A percentile compares a stretch with the other conserved stretches of the same genome.
These are phyloP conservation scores for Ectropis grisescens DNA, from an alignment of 1,140 invertebrate genomes.

Conservation along the genomic window DNA sequence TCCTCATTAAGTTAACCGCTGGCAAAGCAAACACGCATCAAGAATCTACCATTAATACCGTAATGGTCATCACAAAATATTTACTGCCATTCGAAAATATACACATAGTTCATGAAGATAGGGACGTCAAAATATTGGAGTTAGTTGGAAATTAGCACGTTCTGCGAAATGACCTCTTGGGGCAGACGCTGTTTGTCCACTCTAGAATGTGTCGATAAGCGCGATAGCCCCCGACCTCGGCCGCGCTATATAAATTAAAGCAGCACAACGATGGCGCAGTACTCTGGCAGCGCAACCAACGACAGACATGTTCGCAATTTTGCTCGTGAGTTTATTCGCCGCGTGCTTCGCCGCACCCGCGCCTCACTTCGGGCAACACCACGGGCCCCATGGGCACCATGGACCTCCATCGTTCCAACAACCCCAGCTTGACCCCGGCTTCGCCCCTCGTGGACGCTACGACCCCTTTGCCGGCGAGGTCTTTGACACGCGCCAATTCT, in stretches of 20 bases:
- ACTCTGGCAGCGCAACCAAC: neutral
- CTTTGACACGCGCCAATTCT: conserved; percentile 29
- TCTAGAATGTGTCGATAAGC: conserved; percentile 53
- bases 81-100: no score
- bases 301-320: conserved; percentile 3
- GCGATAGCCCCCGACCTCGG: conserved; percentile 17
- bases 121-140: no score
- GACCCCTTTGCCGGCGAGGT: conserved; percentile 11
- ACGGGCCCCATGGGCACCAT: conserved; percentile 3
- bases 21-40: no score
- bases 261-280: neutral
- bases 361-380: conserved; percentile 18
- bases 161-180: no score
- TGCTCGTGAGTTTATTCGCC: conserved; percentile 16
- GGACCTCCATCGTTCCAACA: neutral
- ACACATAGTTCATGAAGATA: no score
- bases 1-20: no score
- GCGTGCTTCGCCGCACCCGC: conserved; percentile 22
- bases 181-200: conserved; percentile 17
- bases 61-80: no score
- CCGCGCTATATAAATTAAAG: neutral
- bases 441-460: conserved; percentile 1
- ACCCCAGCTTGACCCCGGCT: neutral
- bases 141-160: no score
- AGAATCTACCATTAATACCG: no score